Conservation (phyloP, 2,888 invertebrate genomes). For the Drosophila fulvimacula region DNA sequence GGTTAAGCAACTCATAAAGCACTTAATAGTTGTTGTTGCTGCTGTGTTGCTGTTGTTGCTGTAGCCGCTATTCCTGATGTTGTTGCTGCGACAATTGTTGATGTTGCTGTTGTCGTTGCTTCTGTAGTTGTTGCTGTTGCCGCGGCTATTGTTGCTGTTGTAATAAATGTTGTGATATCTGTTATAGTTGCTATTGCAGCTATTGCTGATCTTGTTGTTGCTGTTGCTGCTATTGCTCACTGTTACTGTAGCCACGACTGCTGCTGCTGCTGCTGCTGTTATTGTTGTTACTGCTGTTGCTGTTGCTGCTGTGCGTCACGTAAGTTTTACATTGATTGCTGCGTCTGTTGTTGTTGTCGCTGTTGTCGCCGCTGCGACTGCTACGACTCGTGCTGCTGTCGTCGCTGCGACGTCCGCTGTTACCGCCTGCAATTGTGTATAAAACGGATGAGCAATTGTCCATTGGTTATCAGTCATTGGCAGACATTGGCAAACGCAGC, state of each 20-base stretch:
- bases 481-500: slow-evolving; percentile 81
- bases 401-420: slow-evolving; percentile 14
- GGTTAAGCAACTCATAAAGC: slow-evolving; percentile 44
- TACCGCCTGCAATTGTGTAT: slow-evolving; percentile 74
- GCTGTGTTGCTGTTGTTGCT: slow-evolving; percentile 7
- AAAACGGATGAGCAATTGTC: slow-evolving; percentile 83
- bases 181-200: slow-evolving; percentile 5
- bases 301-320: slow-evolving; percentile 30
- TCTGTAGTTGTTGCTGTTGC: slow-evolving; percentile 10
- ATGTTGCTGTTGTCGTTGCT: slow-evolving; percentile 15
- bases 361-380: slow-evolving; percentile 27
- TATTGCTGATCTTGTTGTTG: slow-evolving; percentile 12
- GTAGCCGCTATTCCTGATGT: slow-evolving; percentile 3
- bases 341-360: slow-evolving; percentile 29
- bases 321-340: slow-evolving; percentile 21
- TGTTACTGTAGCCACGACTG: neutral
- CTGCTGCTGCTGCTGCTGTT: slow-evolving; percentile 20
- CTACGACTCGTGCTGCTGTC: slow-evolving; percentile 7
- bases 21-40: slow-evolving; percentile 41
- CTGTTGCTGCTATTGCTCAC: slow-evolving; percentile 14
- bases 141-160: slow-evolving; percentile 19
- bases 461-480: slow-evolving; percentile 83
- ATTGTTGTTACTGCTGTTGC: slow-evolving; percentile 27
- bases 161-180: slow-evolving; percentile 14
- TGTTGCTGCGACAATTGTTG: slow-evolving; percentile 13